These are phyloP conservation scores for Brachycybe producta DNA, from an alignment of 2,888 invertebrate genomes.

Conservation along the genomic window DNA sequence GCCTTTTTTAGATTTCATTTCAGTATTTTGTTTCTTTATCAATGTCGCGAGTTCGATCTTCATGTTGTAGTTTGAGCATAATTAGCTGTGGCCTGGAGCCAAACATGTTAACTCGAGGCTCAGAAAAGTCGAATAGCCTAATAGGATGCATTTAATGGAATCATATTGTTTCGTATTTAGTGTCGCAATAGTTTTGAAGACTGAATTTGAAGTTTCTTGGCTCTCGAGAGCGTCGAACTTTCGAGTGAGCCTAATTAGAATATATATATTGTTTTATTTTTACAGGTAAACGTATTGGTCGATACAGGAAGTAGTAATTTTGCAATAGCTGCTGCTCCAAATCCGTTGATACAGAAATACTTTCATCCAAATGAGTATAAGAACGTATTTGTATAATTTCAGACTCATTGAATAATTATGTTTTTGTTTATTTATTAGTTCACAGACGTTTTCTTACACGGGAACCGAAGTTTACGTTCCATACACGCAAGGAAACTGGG, in stretches of 20 bases:
- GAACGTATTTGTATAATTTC: background rate
- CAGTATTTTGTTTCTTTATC: too few relatives aligned
- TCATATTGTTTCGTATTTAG: too few relatives aligned
- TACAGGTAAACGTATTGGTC: slow-evolving; percentile 46
- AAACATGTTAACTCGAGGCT: too few relatives aligned
- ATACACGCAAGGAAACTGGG: slow-evolving; percentile 49
- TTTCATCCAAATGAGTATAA: slow-evolving; percentile 27
- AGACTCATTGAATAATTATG: background rate
- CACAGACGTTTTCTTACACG: slow-evolving; percentile 33
- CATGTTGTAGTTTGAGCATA: too few relatives aligned
- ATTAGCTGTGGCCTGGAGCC: too few relatives aligned
- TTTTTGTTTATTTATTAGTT: slow-evolving; percentile 27
- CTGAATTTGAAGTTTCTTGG: too few relatives aligned
- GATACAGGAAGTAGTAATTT: slow-evolving; percentile 55
- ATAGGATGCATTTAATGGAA: too few relatives aligned
- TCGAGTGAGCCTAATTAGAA: slow-evolving; percentile 5
- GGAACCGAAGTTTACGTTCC: slow-evolving; percentile 32
- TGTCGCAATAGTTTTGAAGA: too few relatives aligned
- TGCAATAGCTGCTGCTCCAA: slow-evolving; percentile 45
- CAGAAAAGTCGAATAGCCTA: too few relatives aligned
- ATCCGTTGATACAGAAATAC: slow-evolving; percentile 36
- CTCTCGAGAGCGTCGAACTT: too few relatives aligned
- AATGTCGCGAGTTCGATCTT: too few relatives aligned
- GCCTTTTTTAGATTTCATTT: too few relatives aligned
- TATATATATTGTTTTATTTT: slow-evolving; percentile 6